Base-by-base conservation (phyloP, 2,113 vertebrate genomes). In the western clawed frog (Xenopus tropicalis) region DNA sequence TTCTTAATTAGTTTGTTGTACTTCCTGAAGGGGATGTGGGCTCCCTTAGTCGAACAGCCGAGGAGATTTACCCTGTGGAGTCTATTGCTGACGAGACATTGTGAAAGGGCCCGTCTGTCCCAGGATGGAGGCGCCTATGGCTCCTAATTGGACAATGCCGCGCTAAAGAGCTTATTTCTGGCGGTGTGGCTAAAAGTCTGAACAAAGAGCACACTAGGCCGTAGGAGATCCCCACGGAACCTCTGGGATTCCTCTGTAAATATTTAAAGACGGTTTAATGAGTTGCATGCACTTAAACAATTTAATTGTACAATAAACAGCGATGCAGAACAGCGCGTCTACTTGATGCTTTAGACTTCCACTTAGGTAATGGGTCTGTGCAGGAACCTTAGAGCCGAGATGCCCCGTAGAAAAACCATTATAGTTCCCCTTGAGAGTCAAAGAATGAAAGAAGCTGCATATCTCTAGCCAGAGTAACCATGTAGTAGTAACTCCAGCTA, bases 1-100 rank as follows among this genome's bases (percentile, higher is more conserved):
- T 82, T 78, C 74, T 48, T 74, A 66, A 72, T 0, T 6, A 24
- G 59, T 70, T 80, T 72, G 66, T n/a, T 29, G 22, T 0, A 74
- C 1, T 75, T 71, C 51, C n/a, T 77, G 62, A 42, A 11, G 69
- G 14, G 5, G 1, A 42, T 44, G 11, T 0, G 2, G 58, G 2
- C 4, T 59, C 70, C 25, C 76, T 42, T 57, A 37, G 29, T 51
- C 56, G 68, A 29, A 61, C 71, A 73, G 29, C 37, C 46, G 63
- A 64, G n/a, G 24, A 51, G 24, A 72, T 46, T 21, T 23, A 22
- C 52, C 61, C 62, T 48, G 29, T 72, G 71, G 62, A 57, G 61
- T 37, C 23, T 66, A 24, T 37, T 56, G 37, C 71, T 72, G 24
- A 72, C 61, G 43, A 44, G 13, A 56, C 9, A 54, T 19, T 13